Evolutionary conservation across 2,113 vertebrate genomes (phyloP), one percentile per base, ranked within the genome.

Genomic region (Aegithalos caudatus): DNA sequence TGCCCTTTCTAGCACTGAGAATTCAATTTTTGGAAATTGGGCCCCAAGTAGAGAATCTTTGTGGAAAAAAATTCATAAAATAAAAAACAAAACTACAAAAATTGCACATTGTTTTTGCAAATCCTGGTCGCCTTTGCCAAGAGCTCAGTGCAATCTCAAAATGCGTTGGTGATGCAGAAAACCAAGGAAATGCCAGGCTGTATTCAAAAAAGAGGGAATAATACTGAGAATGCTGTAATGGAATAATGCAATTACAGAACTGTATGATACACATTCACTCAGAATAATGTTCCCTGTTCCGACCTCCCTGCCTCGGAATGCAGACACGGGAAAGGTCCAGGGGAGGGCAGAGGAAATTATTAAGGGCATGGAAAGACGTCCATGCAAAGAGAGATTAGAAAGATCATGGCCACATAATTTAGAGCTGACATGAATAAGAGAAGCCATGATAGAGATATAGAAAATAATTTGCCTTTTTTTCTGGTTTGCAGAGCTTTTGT

Each of bases 341-440:
- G 37, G 48, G 94, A 93, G 94, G 90, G 93, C 96, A 97, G 37
- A 93, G 79, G 81, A 95, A 95, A 94, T 96, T 29, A 97, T 95
- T 97, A 93, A 95, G 80, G 88, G 60, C 92, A 90, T 24, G 79
- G 94, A 83, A 93, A 96, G 35, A 86, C 64, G 0, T 44, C 93
- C 81, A 90, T 88, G 93, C 48, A 58, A 92, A 91, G 92, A 90
- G 88, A 97, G 95, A 95, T 95, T 96, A 97, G 95, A 93, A 95
- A 94, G 95, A 97, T 97, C 92, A 88, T 86, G 76, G 76, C 47
- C 78, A 67, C 67, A 51, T 96, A 96, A 97, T 95, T 97, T 94
- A 95, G 92, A 83, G 76, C 29, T 0, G 18, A 88, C 86, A 96
- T 60, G 95, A 97, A 90, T 95, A 83, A 90, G 88, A 92, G 88